Evolutionary conservation across 1,140 invertebrate species (phyloP).

Genomic region (Vanessa tameamea): DNA sequence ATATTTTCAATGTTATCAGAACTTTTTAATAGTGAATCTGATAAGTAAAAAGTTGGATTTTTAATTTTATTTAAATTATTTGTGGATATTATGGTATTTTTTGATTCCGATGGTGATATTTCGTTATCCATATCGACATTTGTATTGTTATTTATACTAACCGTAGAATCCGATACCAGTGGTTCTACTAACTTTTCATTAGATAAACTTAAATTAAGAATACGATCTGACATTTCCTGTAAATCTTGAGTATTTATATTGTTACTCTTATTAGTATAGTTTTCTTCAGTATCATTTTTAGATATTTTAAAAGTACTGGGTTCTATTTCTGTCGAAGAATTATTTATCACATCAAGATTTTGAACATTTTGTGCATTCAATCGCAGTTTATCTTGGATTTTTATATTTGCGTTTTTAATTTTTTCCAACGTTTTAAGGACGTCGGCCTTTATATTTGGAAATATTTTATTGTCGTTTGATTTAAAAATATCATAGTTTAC

Average conservation of each 20-base stretch:
- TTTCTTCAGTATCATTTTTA: neutral
- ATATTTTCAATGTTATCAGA: conserved; percentile 18
- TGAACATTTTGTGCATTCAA: conserved; percentile 19
- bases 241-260: conserved; percentile 47
- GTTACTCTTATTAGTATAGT: neutral
- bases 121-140: conserved; percentile 8
- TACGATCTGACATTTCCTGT: conserved; percentile 56
- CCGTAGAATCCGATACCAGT: neutral
- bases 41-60: neutral
- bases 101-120: neutral
- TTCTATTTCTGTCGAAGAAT: conserved; percentile 15
- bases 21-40: neutral
- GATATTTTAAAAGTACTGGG: neutral
- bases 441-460: conserved; percentile 21
- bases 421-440: conserved; percentile 28
- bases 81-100: neutral
- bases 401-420: conserved; percentile 28
- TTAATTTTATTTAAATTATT: neutral
- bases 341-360: conserved; percentile 12
- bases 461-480: conserved; percentile 5
- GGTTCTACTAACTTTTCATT: neutral
- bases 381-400: conserved; percentile 25
- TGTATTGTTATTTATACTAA: neutral
- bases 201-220: conserved; percentile 42
- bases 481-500: neutral